Conservation (phyloP, 2,888 invertebrate genomes). For the Ommatoiulus sabulosus region DNA sequence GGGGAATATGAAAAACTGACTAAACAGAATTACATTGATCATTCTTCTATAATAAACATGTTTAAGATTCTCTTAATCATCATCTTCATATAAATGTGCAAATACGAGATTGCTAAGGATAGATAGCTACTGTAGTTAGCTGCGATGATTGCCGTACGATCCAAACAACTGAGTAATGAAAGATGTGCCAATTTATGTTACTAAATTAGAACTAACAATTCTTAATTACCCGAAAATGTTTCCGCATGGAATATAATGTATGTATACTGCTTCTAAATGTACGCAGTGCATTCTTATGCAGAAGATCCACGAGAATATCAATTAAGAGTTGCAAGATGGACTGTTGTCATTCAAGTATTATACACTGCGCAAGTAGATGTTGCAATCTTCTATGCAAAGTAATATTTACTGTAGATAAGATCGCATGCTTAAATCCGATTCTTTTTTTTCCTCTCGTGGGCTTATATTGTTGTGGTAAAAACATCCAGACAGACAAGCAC, state of each 20-base stretch:
- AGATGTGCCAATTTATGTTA: neutral
- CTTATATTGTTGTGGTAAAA: neutral
- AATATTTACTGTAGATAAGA: neutral
- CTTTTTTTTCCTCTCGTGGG: neutral
- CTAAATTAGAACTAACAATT: neutral
- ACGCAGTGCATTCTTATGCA: neutral
- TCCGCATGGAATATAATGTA: too few species aligned
- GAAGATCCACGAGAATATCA: neutral
- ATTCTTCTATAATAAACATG: too few species aligned
- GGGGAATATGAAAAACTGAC: too few species aligned
- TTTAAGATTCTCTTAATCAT: too few species aligned
- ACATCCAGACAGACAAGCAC: neutral
- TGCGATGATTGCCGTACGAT: too few species aligned
- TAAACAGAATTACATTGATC: too few species aligned
- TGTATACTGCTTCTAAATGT: neutral
- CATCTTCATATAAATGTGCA: too few species aligned
- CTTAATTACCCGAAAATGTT: too few species aligned
- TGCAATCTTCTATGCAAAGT: neutral
- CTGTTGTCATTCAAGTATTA: neutral
- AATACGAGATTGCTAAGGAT: too few species aligned
- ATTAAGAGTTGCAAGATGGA: neutral
- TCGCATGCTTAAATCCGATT: neutral
- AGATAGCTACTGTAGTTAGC: too few species aligned
- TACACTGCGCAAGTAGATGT: too few species aligned
- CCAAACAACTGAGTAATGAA: neutral